phyloP scores from a whole-genome alignment of 2,888 invertebrate species.

The Chrysina gloriosa region DNA sequence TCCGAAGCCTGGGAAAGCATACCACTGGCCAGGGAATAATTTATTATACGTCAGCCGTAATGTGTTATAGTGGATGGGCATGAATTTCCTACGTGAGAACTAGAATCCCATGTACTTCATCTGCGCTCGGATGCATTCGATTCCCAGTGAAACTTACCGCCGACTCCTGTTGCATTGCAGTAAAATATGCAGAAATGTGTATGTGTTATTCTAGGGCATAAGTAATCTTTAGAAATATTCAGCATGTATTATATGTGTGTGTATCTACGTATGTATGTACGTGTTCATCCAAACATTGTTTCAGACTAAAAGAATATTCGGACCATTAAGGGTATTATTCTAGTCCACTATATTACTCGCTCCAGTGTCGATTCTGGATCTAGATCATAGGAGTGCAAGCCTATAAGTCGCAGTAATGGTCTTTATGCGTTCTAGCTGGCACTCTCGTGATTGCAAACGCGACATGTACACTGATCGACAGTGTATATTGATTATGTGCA shows the following conservation, averaged over 20 bases:
- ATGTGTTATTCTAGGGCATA: neutral
- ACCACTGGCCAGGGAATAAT: conserved; percentile 20
- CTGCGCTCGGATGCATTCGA: neutral
- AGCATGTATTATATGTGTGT: neutral
- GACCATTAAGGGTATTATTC: too few relatives aligned
- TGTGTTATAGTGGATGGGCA: conserved; percentile 18
- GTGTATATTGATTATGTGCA: too few relatives aligned
- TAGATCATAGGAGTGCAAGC: too few relatives aligned
- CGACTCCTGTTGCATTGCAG: neutral
- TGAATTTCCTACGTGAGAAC: conserved; percentile 15
- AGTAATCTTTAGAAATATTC: neutral
- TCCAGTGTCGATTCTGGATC: too few relatives aligned
- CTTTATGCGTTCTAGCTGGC: too few relatives aligned
- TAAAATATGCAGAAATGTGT: neutral
- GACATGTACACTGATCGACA: too few relatives aligned
- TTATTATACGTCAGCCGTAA: conserved; percentile 24
- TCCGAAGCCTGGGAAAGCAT: neutral
- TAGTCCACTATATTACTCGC: neutral
- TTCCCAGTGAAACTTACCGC: neutral
- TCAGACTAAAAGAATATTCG: too few relatives aligned
- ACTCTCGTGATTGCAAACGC: too few relatives aligned
- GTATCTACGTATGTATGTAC: neutral
- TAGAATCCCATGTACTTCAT: conserved; percentile 4
- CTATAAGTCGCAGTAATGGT: too few relatives aligned
- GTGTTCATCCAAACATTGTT: neutral